Conservation (phyloP, 2,888 invertebrate species). For the Megalurothrips usitatus region DNA sequence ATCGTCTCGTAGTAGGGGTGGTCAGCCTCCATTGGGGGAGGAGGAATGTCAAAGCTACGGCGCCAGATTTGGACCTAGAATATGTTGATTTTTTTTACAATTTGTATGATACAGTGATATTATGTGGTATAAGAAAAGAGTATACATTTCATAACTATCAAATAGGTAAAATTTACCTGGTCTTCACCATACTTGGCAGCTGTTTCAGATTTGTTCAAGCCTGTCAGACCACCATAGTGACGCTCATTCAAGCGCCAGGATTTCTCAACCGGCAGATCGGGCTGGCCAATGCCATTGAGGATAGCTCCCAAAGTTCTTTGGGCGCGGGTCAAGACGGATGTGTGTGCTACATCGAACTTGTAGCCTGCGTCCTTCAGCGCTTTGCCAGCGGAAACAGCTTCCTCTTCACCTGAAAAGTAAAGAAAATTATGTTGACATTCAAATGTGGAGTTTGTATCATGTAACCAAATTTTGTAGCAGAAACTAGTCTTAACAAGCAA, state of each 20-base stretch:
- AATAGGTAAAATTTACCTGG: slow-evolving; percentile 40
- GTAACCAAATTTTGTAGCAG: no score
- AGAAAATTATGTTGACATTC: background rate
- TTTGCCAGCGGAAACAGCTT: slow-evolving; percentile 44
- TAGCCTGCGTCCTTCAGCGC: slow-evolving; percentile 43
- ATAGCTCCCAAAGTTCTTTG: slow-evolving; percentile 43
- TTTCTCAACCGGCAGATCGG: slow-evolving; percentile 42
- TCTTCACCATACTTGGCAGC: slow-evolving; percentile 45
- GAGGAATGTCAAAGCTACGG: slow-evolving; percentile 46
- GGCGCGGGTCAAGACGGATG: slow-evolving; percentile 45
- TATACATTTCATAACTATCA: background rate
- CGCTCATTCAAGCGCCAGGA: slow-evolving; percentile 47
- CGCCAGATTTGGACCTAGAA: slow-evolving; percentile 46
- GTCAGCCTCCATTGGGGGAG: slow-evolving; percentile 44
- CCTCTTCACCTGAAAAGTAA: slow-evolving; percentile 41
- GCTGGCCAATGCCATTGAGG: slow-evolving; percentile 42
- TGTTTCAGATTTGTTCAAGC: slow-evolving; percentile 46
- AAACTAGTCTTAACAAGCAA: no score
- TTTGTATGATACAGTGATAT: background rate
- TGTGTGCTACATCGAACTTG: slow-evolving; percentile 45
- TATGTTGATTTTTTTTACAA: slow-evolving; percentile 1
- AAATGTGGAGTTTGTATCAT: no score
- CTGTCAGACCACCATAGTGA: slow-evolving; percentile 47
- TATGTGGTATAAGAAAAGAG: background rate
- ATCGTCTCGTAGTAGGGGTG: slow-evolving; percentile 44